Evolutionary conservation across 53 echinoderm and acorn worm genomes (phyloP).

Genomic region (Paelopatides confundens): DNA sequence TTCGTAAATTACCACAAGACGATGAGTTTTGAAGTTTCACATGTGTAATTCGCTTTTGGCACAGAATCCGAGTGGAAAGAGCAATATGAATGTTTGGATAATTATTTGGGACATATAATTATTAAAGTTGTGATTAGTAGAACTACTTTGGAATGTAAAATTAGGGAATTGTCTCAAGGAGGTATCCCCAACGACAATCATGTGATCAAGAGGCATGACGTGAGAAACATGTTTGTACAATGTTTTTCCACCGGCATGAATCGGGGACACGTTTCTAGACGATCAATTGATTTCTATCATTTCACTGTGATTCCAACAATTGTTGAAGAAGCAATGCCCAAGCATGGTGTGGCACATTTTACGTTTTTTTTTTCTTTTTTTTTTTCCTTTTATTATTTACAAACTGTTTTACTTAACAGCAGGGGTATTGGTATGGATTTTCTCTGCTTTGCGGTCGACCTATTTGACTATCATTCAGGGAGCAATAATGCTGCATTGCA

Average conservation of each 20-base stretch:
- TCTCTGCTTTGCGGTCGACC: constrained; percentile 42
- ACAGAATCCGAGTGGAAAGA: no score
- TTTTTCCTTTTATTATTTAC: no score
- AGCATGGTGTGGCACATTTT: constrained; percentile 37
- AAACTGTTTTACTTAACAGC: constrained; percentile 14
- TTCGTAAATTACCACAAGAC: no score
- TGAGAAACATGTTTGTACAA: not conserved
- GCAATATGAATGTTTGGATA: no score
- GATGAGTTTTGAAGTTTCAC: no score
- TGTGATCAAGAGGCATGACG: not conserved
- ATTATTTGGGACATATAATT: no score
- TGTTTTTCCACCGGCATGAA: constrained; percentile 33
- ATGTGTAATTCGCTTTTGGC: no score
- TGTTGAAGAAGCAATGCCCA: not conserved
- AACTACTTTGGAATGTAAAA: no score
- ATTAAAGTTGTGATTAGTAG: no score
- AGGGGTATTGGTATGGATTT: constrained; percentile 30
- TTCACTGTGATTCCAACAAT: not conserved
- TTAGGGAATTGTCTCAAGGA: not conserved
- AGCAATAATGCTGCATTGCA: constrained; percentile 16
- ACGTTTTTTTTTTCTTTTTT: not conserved
- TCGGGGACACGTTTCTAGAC: constrained; percentile 16
- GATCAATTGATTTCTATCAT: constrained; percentile 25
- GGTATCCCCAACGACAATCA: not conserved
- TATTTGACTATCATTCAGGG: constrained; percentile 34